These are phyloP conservation scores for Tetramorium bicarinatum DNA, from an alignment of 2,888 invertebrate species.

Conservation along the genomic window DNA sequence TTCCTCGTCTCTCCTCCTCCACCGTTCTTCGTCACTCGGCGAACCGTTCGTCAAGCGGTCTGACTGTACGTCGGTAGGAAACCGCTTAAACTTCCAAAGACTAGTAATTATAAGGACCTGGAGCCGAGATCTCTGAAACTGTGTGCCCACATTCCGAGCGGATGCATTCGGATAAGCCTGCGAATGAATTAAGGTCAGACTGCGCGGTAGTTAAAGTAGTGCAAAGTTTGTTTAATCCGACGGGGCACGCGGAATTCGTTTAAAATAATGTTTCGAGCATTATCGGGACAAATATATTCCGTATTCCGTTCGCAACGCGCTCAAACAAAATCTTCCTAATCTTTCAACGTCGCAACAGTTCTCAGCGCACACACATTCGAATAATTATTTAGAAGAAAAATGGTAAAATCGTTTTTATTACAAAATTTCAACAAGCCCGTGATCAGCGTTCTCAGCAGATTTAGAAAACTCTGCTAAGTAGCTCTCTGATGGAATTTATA, in stretches of 20 bases:
- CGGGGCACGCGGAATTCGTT: not conserved
- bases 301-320: not conserved
- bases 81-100: slow-evolving; percentile 45
- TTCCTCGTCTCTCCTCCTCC: not conserved
- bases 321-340: not conserved
- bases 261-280: slow-evolving; percentile 2
- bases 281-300: not conserved
- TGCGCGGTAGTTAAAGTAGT: not conserved
- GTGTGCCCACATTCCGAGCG: not conserved
- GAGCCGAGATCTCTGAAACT: slow-evolving; percentile 13
- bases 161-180: slow-evolving; percentile 36
- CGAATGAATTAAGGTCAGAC: slow-evolving; percentile 25
- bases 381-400: not conserved
- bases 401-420: not conserved
- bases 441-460: not conserved
- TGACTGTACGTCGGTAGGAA: slow-evolving; percentile 22
- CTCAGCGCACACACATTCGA: not conserved
- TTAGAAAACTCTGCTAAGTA: not conserved
- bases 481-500: not conserved
- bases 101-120: slow-evolving; percentile 42
- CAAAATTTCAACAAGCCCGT: not conserved
- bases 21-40: not conserved
- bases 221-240: slow-evolving; percentile 30
- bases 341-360: not conserved
- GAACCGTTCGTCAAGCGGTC: slow-evolving; percentile 27